Evolutionary conservation across 1,140 invertebrate species (phyloP).

Genomic region (Lepidurus arcticus): DNA sequence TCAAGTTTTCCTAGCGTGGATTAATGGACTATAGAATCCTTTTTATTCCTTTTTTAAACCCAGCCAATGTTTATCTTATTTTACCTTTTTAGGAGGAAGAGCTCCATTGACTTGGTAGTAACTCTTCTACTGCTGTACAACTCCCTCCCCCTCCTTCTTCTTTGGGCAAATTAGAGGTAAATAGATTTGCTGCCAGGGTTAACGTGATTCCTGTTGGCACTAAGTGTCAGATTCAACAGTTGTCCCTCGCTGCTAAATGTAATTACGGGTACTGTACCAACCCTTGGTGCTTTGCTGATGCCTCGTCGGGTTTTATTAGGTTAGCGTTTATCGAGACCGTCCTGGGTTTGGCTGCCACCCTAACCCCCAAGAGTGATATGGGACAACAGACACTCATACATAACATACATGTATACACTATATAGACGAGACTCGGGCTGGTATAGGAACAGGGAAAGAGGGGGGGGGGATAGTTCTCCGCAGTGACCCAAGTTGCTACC

Average conservation of each 20-base stretch:
- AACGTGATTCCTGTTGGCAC: neutral
- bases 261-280: conserved; percentile 15
- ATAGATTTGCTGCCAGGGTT: conserved; percentile 11
- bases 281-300: neutral
- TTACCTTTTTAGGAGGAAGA: too few relatives aligned
- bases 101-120: neutral
- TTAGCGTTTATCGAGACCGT: conserved; percentile 7
- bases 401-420: neutral
- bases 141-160: neutral
- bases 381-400: neutral
- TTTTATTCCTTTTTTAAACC: neutral
- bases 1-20: neutral
- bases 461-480: neutral
- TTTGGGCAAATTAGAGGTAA: conserved; percentile 5
- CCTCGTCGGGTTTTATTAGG: conserved; percentile 18
- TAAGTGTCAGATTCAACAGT: conserved; percentile 22
- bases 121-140: neutral
- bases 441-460: neutral
- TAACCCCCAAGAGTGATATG: neutral
- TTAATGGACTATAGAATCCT: neutral
- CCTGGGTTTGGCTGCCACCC: neutral
- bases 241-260: conserved; percentile 9
- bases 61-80: too few relatives aligned
- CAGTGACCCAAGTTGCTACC: neutral
- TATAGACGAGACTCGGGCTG: neutral